A percentile compares a stretch with the other conserved stretches of the same genome.
Conservation (phyloP, 2,888 invertebrate species). For the Neria commutata region DNA sequence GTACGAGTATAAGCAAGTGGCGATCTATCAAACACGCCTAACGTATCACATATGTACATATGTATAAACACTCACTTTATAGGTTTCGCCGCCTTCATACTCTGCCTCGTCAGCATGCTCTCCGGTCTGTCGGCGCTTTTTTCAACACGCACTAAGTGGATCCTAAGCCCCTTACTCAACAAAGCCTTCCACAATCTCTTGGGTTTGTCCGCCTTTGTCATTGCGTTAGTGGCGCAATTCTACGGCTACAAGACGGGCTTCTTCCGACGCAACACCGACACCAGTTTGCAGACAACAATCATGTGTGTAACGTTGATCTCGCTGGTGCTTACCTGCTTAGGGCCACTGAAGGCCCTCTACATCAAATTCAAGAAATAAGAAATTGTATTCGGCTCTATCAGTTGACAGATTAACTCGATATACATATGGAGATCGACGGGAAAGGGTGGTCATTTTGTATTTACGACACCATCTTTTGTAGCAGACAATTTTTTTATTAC, state of each 20-base stretch:
- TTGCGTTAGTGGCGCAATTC: constrained; percentile 49
- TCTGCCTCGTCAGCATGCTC: constrained; percentile 47
- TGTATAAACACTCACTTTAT: no score
- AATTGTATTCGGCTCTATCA: no score
- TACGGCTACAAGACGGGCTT: constrained; percentile 52
- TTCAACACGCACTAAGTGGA: constrained; percentile 33
- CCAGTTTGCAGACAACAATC: constrained; percentile 43
- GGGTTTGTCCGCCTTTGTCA: constrained; percentile 45
- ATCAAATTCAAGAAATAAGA: no score
- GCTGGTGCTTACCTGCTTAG: constrained; percentile 46
- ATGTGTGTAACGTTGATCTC: constrained; percentile 44
- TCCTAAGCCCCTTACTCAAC: constrained; percentile 45
- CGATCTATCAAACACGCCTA: neutral
- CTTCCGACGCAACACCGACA: constrained; percentile 36
- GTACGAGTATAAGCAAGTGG: neutral
- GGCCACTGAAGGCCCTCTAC: constrained; percentile 47
- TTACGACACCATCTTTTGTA: no score
- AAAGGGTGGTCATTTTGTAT: neutral
- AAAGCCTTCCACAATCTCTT: constrained; percentile 50
- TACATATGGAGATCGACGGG: no score
- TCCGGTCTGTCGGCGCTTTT: constrained; percentile 45
- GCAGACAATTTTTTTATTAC: no score
- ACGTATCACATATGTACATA: neutral
- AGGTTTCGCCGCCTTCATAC: constrained; percentile 49
- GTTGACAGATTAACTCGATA: no score